A percentile compares a stretch with the other conserved stretches of the same genome.
Conservation (phyloP, 2,113 vertebrate genomes). For the Lagenorhynchus albirostris region DNA sequence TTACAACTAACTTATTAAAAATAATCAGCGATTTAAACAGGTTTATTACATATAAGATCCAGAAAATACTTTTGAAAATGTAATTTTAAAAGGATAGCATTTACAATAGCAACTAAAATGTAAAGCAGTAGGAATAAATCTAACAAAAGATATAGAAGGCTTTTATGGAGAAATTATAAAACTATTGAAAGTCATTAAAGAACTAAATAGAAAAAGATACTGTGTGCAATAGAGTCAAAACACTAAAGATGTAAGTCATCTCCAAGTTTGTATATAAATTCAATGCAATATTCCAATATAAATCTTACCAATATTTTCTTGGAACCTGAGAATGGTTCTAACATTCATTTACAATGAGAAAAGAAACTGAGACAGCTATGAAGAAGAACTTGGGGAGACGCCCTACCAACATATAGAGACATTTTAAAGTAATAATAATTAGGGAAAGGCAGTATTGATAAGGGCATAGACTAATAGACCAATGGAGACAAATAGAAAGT, state of each 20-base stretch:
- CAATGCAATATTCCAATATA: constrained; percentile 8
- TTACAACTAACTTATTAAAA: not conserved
- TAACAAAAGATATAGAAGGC: not conserved
- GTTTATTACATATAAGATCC: not conserved
- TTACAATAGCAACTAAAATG: not conserved
- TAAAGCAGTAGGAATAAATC: not conserved
- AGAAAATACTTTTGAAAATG: not conserved
- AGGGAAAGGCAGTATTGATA: not conserved
- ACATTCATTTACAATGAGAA: not conserved
- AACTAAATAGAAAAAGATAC: not conserved
- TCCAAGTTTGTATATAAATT: not conserved
- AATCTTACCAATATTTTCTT: not conserved
- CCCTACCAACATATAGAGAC: not conserved
- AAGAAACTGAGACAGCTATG: not conserved
- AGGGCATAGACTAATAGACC: not conserved
- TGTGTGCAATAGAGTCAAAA: not conserved
- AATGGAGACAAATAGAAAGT: not conserved
- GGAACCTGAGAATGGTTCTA: not conserved
- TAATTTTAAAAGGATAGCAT: not conserved
- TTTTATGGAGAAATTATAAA: constrained; percentile 37
- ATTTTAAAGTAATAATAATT: not conserved
- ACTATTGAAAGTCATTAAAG: constrained; percentile 16
- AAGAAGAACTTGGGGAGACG: not conserved
- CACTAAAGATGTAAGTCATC: not conserved
- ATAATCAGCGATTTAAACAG: not conserved